Base-by-base conservation (phyloP, 2,113 vertebrate species). In the Myotis lucifugus region DNA sequence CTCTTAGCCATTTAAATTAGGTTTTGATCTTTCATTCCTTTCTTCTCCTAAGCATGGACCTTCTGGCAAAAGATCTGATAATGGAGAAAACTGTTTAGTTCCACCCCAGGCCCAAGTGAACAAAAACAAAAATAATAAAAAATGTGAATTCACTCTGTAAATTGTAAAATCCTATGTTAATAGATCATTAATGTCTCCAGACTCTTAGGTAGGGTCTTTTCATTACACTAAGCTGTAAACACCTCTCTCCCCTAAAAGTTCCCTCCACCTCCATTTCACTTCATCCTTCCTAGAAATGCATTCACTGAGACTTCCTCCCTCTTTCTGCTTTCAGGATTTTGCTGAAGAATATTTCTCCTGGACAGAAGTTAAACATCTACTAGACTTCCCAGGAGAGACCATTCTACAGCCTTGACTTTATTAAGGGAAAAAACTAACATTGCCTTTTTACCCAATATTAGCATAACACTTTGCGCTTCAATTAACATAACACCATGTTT, bases 1-100 rank as follows among this genome's bases (percentile, higher is more conserved):
- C 79, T 96, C 54, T 70, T 89, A 90, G 79, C 37, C 70, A 92
- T 87, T 96, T 74, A 95, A 89, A 93, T 93, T 93, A 94, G 37
- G n/a, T 90, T 93, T 87, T 87, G 17, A 67, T 91, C 59, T 93
- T 94, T 94, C 18, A 92, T 40, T 50, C 66, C 79, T 78, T 10
- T 78, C 61, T 93, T 46, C 25, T 93, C 69, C 56, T 88, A 94
- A 96, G 70, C 29, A 87, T 59, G 70, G 54, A 79, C 12, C n/a
- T 96, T 54, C 50, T 88, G 64, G 11, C 14, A 83, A 17, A 92
- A 84, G 46, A 92, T 93, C 5, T 73, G 8, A 6, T 81, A 89
- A 90, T 42, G 25, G 8, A 88, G 69, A 74, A 94, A 67, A 92
- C 27, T 2, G 14, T 78, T 93, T 77, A 74, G 59, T 79, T 6